Evolutionary conservation across 1,140 invertebrate genomes (phyloP), one percentile per base, ranked within the genome.

Genomic region (Coptotermes formosanus): DNA sequence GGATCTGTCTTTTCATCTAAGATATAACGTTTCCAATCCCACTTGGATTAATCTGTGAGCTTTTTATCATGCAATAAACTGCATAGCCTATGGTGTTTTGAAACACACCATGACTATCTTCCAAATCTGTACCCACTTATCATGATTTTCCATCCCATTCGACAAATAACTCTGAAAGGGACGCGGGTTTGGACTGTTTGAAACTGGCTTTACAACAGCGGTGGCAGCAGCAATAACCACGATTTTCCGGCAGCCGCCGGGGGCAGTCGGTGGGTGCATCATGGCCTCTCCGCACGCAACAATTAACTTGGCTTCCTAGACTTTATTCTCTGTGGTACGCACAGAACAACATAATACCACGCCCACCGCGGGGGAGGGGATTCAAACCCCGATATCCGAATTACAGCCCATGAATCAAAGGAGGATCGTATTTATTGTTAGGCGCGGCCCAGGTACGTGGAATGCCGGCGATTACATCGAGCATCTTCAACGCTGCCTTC

Each of bases 351-450:
- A 25, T n/a, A 75, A 25, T 75, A 25, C 64, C 64, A 75, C 64
- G 9, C 64, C 64, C 64, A 75, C n/a, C 14, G 64, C 64, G 64
- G 64, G 64, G 64, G 64, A 11, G 64, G 4, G 64, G 64, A 75
- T 75, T 30, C 25, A 30, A 75, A 75, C n/a, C n/a, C 64, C 64
- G 64, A 75, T 75, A 75, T 75, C 64, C 64, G 64, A 75, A 75
- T 75, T 75, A 75, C 64, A 75, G n/a, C 64, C 16, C 64, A 75
- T 75, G 64, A 75, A 75, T 75, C 64, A 75, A 75, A 75, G 64
- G 64, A 25, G 30, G 64, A 25, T 30, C n/a, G 6, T 75, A 30
- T 64, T 21, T 75, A 75, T 75, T 75, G 64, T n/a, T 75, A 75
- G 64, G 25, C 14, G n/a, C 25, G n/a, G 64, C 64, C 64, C n/a